Percentiles rank a stretch among this genome's conserved stretches.
These are phyloP conservation scores for Eupithecia subfuscata DNA, from an alignment of 2,888 invertebrate species.

Conservation along the genomic window DNA sequence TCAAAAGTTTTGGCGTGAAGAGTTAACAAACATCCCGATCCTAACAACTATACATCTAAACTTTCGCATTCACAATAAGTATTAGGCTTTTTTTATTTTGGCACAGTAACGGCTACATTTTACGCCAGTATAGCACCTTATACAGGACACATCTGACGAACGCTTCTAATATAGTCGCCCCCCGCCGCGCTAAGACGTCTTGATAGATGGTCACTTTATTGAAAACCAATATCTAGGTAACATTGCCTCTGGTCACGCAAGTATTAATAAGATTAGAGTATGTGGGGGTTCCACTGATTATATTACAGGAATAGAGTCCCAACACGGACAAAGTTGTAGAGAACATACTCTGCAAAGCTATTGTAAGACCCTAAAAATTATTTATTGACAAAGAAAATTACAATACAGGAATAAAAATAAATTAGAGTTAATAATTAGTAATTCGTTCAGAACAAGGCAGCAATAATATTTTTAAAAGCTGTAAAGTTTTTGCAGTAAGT, in stretches of 20 bases:
- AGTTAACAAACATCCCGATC: too few species aligned
- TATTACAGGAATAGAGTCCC: conserved; percentile 34
- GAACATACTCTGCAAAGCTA: neutral
- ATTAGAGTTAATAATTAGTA: too few species aligned
- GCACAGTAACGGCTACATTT: neutral
- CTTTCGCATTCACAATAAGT: too few species aligned
- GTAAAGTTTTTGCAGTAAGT: too few species aligned
- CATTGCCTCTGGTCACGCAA: conserved; percentile 72
- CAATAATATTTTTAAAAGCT: too few species aligned
- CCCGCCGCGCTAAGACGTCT: conserved; percentile 74
- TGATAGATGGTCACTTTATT: conserved; percentile 82
- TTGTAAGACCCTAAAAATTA: neutral
- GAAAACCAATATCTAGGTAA: conserved; percentile 76
- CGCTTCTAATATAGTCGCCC: conserved; percentile 82
- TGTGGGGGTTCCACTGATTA: conserved; percentile 60
- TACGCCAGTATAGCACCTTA: conserved; percentile 1
- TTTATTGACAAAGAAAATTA: too few species aligned
- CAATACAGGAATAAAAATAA: too few species aligned
- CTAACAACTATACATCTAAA: too few species aligned
- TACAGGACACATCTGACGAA: conserved; percentile 63
- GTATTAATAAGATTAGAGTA: conserved; percentile 62
- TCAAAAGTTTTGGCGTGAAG: too few species aligned
- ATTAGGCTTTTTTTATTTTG: neutral
- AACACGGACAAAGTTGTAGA: neutral
- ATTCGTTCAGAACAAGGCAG: too few species aligned